These are phyloP conservation scores for Hystrix cristata DNA, from an alignment of 2,113 vertebrate species.

Conservation along the genomic window DNA sequence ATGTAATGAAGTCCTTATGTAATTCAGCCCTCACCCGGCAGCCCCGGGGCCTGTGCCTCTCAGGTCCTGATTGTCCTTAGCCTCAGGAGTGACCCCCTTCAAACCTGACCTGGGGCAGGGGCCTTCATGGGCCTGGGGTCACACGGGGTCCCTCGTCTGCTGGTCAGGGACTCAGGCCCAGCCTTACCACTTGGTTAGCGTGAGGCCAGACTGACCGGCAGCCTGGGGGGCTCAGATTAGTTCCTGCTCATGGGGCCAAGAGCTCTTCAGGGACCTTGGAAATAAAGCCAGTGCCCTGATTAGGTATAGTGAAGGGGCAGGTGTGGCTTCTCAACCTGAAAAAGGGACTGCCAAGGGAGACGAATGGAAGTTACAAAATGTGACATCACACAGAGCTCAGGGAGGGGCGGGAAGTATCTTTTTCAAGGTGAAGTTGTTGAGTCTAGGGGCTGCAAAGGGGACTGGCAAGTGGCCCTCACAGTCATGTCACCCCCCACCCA, in stretches of 20 bases:
- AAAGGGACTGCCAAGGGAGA: neutral
- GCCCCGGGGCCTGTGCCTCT: neutral
- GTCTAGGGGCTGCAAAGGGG: neutral
- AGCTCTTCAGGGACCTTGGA: neutral
- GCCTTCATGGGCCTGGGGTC: no score
- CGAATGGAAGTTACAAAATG: fast-evolving
- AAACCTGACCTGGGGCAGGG: fast-evolving
- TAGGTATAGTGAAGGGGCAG: fast-evolving
- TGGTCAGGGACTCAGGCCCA: neutral
- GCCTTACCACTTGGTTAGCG: neutral
- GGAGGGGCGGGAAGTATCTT: neutral
- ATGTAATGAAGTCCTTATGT: no score
- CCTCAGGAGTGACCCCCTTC: neutral
- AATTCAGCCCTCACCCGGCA: neutral
- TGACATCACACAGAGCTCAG: fast-evolving
- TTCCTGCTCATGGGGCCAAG: fast-evolving
- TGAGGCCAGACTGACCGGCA: neutral
- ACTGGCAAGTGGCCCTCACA: neutral
- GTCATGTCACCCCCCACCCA: conserved; percentile 75
- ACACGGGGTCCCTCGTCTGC: fast-evolving
- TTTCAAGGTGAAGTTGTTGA: neutral
- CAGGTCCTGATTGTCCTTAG: neutral
- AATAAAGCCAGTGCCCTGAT: neutral
- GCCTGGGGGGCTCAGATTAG: neutral
- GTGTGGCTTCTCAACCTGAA: neutral